These are phyloP conservation scores for Clusia tigrina DNA, from an alignment of 2,888 invertebrate genomes.

Conservation along the genomic window DNA sequence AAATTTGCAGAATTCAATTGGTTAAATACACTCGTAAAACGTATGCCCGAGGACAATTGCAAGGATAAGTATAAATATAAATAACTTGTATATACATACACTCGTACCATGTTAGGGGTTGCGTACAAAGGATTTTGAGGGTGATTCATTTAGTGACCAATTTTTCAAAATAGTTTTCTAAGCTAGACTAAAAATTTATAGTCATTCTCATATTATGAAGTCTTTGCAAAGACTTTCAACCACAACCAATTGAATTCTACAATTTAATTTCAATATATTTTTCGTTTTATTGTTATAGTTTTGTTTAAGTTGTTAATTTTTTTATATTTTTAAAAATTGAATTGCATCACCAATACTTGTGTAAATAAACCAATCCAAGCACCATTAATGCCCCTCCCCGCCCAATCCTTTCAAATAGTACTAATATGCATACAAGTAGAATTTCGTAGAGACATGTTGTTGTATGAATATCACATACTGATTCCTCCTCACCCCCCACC, in stretches of 20 bases:
- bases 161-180: slow-evolving; percentile 28
- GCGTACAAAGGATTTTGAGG: slow-evolving; percentile 14
- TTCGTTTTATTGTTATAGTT: background rate
- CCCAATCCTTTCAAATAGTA: slow-evolving; percentile 1
- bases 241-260: slow-evolving; percentile 17
- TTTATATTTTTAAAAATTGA: background rate
- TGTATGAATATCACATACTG: too few relatives aligned
- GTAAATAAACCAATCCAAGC: background rate
- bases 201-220: slow-evolving; percentile 1
- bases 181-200: slow-evolving; percentile 1
- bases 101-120: too few relatives aligned
- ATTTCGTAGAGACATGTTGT: too few relatives aligned
- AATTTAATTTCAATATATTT: background rate
- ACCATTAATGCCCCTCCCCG: background rate
- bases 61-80: background rate
- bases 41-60: background rate
- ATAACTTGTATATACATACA: too few relatives aligned
- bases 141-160: slow-evolving; percentile 29
- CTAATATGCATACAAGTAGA: slow-evolving; percentile 1
- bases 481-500: too few relatives aligned
- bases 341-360: background rate
- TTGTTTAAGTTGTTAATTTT: background rate
- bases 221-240: background rate
- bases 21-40: too few relatives aligned
- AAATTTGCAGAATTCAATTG: background rate